phyloP scores from a whole-genome alignment of 2,797 vertebrate species.

The Diplodus sargus region DNA sequence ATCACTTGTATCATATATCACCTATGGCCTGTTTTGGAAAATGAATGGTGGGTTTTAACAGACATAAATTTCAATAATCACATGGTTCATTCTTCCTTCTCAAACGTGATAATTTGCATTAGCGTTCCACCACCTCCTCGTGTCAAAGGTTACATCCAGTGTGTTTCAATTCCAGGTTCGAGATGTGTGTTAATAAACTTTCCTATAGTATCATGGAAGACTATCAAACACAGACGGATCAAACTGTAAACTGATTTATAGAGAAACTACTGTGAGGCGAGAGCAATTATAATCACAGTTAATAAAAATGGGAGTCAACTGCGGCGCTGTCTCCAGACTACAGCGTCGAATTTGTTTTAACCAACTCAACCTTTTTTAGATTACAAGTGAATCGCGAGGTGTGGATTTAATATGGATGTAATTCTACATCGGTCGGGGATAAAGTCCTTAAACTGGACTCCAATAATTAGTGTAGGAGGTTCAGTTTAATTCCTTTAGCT shows the following conservation, averaged over 20 bases:
- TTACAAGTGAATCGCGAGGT: constrained; percentile 9
- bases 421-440: constrained; percentile 23
- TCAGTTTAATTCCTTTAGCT: constrained; percentile 6
- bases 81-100: not conserved
- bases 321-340: not conserved
- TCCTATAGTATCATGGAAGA: too few species aligned
- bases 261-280: too few species aligned
- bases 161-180: too few species aligned
- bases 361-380: not conserved
- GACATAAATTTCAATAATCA: not conserved
- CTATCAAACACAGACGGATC: too few species aligned
- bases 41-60: not conserved
- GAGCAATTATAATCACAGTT: not conserved
- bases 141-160: too few species aligned
- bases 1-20: too few species aligned
- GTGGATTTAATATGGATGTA: constrained; percentile 9
- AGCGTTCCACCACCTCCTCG: too few species aligned
- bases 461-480: constrained; percentile 46
- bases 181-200: too few species aligned
- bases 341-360: not conserved
- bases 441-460: constrained; percentile 31
- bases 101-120: not conserved
- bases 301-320: not conserved
- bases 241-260: too few species aligned
- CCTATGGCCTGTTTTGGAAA: not conserved